Evolutionary conservation across 2,888 invertebrate genomes (phyloP).

Genomic region (Dolichomitus sp.): DNA sequence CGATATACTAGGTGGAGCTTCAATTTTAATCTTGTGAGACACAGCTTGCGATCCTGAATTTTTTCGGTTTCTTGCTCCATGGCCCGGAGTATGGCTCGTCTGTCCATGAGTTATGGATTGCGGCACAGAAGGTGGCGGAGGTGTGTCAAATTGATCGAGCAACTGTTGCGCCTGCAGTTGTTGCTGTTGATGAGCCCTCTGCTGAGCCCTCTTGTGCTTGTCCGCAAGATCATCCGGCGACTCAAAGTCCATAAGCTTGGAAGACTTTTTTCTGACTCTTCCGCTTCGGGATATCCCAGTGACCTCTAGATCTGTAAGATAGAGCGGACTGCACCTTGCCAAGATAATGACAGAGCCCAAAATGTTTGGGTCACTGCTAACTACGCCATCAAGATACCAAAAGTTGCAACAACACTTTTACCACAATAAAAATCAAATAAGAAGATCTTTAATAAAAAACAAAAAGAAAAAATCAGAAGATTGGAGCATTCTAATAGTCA

Average conservation of each 20-base stretch:
- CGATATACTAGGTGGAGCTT: conserved; percentile 79
- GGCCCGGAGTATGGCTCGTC: conserved; percentile 47
- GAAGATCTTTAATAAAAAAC: not conserved
- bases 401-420: conserved; percentile 38
- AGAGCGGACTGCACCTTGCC: conserved; percentile 83
- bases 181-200: conserved; percentile 82
- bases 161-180: conserved; percentile 80
- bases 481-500: not conserved
- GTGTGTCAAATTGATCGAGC: conserved; percentile 80
- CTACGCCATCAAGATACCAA: conserved; percentile 50
- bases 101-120: conserved; percentile 44
- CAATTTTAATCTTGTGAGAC: conserved; percentile 75
- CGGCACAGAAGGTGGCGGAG: conserved; percentile 69
- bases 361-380: conserved; percentile 73
- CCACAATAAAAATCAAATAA: not conserved
- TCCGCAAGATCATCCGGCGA: conserved; percentile 94
- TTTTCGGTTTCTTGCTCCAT: conserved; percentile 71
- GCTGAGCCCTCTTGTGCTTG: conserved; percentile 87
- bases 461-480: conserved; percentile 1
- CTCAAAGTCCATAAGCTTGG: conserved; percentile 97
- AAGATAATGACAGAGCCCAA: conserved; percentile 76
- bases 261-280: conserved; percentile 97
- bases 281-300: conserved; percentile 96
- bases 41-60: conserved; percentile 73
- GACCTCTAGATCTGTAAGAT: conserved; percentile 91